Conservation (phyloP, 2,113 vertebrate genomes). For the Desmodus rotundus region DNA sequence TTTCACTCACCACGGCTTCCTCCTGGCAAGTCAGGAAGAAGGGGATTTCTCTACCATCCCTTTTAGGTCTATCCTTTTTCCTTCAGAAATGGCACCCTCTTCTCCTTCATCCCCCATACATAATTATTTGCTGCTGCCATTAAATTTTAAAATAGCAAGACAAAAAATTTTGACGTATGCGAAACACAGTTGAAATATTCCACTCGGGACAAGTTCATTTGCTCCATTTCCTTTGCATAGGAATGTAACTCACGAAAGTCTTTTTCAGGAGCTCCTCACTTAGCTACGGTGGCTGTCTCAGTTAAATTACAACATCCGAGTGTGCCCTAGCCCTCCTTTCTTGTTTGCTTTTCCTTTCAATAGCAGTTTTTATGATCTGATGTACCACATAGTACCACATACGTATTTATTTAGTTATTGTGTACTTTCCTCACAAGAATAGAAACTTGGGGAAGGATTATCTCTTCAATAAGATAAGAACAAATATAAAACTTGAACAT, state of each 20-base stretch:
- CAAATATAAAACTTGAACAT: background rate
- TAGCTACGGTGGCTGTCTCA: background rate
- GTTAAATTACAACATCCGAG: background rate
- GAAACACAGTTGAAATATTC: background rate
- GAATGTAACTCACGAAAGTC: background rate
- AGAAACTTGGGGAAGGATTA: background rate
- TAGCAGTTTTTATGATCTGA: background rate
- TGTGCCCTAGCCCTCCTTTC: background rate
- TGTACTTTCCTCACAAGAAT: background rate
- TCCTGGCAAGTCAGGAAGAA: background rate
- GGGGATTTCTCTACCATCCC: background rate
- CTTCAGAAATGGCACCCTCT: background rate
- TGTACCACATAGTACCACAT: background rate
- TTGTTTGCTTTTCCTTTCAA: background rate
- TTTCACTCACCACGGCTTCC: background rate
- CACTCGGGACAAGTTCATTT: background rate
- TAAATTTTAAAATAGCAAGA: constrained; percentile 15
- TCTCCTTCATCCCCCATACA: background rate
- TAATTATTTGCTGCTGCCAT: background rate
- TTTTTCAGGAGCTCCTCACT: background rate
- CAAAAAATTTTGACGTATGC: background rate
- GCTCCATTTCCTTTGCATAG: background rate
- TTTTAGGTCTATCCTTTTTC: background rate
- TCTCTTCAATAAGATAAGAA: background rate
- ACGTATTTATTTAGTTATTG: background rate